These are phyloP conservation scores for Varanus komodoensis DNA, from an alignment of 2,113 vertebrate species.

Conservation along the genomic window DNA sequence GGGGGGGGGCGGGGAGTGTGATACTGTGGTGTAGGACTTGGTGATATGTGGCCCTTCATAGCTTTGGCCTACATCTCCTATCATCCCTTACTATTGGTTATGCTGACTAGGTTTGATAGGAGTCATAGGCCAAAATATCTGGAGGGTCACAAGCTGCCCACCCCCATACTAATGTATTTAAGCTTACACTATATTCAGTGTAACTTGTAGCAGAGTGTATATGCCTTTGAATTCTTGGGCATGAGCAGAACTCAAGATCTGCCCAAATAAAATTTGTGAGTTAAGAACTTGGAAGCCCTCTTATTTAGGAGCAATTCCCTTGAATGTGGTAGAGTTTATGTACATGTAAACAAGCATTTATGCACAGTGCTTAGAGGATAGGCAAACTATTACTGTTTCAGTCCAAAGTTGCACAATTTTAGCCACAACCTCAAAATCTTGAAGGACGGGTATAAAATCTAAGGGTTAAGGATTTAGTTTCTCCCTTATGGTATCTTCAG, in stretches of 20 bases:
- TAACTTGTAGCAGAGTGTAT: neutral
- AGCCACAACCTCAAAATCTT: neutral
- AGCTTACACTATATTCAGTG: neutral
- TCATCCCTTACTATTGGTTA: too few relatives aligned
- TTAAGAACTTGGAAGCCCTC: neutral
- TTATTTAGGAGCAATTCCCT: neutral
- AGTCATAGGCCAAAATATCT: too few relatives aligned
- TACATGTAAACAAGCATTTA: neutral
- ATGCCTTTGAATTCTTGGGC: too few relatives aligned
- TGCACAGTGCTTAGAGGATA: neutral
- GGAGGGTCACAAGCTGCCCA: too few relatives aligned
- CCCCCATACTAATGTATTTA: neutral
- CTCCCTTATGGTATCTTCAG: neutral
- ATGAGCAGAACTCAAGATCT: neutral
- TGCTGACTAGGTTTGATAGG: too few relatives aligned
- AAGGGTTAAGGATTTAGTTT: too few relatives aligned
- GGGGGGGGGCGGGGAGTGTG: neutral
- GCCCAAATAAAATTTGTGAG: neutral
- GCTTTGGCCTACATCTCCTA: too few relatives aligned
- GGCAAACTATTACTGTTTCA: neutral
- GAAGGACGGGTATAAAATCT: neutral
- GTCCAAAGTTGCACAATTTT: neutral
- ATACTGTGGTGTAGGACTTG: neutral
- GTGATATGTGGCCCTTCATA: too few relatives aligned
- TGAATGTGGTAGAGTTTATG: neutral